phyloP scores from a whole-genome alignment of 2,797 vertebrate species.

The Falco novaeseelandiae region DNA sequence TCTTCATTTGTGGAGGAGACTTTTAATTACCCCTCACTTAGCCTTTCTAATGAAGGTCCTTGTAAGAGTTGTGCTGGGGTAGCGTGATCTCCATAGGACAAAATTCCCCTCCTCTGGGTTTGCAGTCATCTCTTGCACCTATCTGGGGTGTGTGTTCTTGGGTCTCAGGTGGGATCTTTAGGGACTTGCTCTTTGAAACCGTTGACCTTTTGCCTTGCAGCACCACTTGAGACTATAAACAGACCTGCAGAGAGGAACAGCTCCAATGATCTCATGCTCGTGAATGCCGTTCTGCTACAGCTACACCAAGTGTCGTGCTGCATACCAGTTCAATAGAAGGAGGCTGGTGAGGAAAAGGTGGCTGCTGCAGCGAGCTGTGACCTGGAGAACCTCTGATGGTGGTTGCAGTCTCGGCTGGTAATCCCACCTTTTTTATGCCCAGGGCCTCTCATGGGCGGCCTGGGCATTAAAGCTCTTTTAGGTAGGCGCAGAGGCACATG shows the following conservation, averaged over 20 bases:
- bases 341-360: not conserved
- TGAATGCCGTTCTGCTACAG: not conserved
- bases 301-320: rapidly evolving
- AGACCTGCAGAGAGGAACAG: not conserved
- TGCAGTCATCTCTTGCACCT: not conserved
- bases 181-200: not conserved
- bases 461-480: not conserved
- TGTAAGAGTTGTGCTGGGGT: not conserved
- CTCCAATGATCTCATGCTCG: not conserved
- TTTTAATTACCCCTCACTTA: constrained; percentile 66
- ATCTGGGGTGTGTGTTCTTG: rapidly evolving
- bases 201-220: not conserved
- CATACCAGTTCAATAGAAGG: not conserved
- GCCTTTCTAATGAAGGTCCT: constrained; percentile 46
- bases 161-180: not conserved
- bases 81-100: not conserved
- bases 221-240: not conserved
- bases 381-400: not conserved
- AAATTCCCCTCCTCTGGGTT: not conserved
- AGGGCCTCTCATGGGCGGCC: not conserved
- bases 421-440: not conserved
- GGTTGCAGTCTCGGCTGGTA: not conserved
- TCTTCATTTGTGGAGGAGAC: constrained; percentile 43
- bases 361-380: not conserved
- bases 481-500: not conserved